Base-by-base conservation (phyloP, 2,797 vertebrate genomes). In the Sebastiscus tertius region DNA sequence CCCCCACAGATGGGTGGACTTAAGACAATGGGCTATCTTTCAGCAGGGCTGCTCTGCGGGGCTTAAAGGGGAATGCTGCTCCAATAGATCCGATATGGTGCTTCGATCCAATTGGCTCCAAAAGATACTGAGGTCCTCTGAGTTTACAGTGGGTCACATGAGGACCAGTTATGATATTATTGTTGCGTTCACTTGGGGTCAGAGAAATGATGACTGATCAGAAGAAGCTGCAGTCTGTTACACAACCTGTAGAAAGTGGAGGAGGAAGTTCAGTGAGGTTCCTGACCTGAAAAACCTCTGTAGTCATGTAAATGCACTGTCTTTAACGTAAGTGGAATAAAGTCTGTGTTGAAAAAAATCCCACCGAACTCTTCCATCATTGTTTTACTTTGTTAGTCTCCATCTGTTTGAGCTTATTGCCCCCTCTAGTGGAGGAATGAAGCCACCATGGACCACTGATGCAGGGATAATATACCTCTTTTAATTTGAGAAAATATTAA, bases 1-100 rank as follows among this genome's bases (percentile, higher is more conserved):
- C 95, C 95, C 95, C 95, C 95, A 93, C 86, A 80, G 87, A 90
- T 92, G 94, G 96, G 95, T 88, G 95, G 95, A 94, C 90, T 89
- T 67, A 72, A 88, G 91, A 91, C 89, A 94, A 93, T 91, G 77
- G 90, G 72, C 80, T 64, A 83, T 89, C 79, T 89, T 63, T 81
- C 80, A 56, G 72, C 8, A 6, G 81, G 79, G 66, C 85, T 8
- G 39, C 39, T 42, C 39, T 42, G 66, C 18, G 34, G 58, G 80
- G 81, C 88, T 93, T 93, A 94, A 94, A 94, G 93, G 93, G 90
- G 90, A 91, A 92, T n/a, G 86, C 82, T 71, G 34, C 89, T 84
- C 71, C 71, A 34, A 84, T 85, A 83, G 79, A 87, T 16, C 42
- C 27, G 84, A 94, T 64, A 22, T 4, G 6, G 67, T 2, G 22